A percentile compares a stretch with the other conserved stretches of the same genome.
Conservation (phyloP, 2,888 invertebrate species). For the Callyntrura guangdongensis region DNA sequence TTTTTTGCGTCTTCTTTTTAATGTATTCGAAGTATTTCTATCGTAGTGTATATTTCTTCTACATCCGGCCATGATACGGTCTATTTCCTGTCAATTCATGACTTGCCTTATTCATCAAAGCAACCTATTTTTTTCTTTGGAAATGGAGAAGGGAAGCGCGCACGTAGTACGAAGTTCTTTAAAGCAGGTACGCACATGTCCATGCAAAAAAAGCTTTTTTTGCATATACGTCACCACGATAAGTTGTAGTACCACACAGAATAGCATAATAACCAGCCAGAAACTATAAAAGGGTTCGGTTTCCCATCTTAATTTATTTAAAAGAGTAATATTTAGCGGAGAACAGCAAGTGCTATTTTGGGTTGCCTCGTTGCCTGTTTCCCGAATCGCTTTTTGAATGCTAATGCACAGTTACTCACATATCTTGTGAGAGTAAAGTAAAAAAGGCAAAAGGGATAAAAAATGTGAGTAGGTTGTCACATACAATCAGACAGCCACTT, state of each 20-base stretch:
- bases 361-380: background rate
- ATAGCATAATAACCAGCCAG: background rate
- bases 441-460: background rate
- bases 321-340: constrained; percentile 27
- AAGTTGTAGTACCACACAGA: background rate
- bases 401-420: background rate
- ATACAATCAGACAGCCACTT: background rate
- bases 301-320: constrained; percentile 59
- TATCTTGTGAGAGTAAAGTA: background rate
- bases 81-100: constrained; percentile 64
- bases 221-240: background rate
- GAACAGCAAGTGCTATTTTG: constrained; percentile 25
- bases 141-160: constrained; percentile 34
- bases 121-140: constrained; percentile 36
- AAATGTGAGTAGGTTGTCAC: background rate
- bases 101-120: constrained; percentile 29
- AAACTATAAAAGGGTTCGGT: background rate
- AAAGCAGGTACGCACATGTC: background rate
- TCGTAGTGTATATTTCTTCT: constrained; percentile 34
- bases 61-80: constrained; percentile 50
- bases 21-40: constrained; percentile 6
- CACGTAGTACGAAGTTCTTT: background rate
- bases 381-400: constrained; percentile 8
- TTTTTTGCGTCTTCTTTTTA: constrained; percentile 15
- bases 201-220: constrained; percentile 1